Percentiles rank a stretch among this genome's conserved stretches.
These are phyloP conservation scores for Larimichthys crocea DNA, from an alignment of 2,113 vertebrate genomes.

Conservation along the genomic window DNA sequence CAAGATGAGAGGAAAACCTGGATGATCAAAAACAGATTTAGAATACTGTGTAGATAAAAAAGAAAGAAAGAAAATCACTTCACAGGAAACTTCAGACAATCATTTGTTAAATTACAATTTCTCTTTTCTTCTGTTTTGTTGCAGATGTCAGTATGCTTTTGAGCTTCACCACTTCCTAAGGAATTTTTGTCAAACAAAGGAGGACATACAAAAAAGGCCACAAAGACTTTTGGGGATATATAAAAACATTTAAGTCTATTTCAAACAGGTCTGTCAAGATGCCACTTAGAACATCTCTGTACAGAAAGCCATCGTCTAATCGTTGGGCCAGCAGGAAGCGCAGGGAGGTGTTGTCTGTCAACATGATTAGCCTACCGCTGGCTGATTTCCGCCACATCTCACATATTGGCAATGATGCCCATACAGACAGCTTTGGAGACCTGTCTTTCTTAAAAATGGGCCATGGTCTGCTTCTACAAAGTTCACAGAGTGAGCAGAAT, in stretches of 20 bases:
- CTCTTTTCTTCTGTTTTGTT: slow-evolving; percentile 47
- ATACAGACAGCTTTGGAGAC: slow-evolving; percentile 84
- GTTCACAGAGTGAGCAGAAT: slow-evolving; percentile 89
- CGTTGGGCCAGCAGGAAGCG: slow-evolving; percentile 70
- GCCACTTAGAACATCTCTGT: slow-evolving; percentile 75
- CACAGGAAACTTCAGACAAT: not conserved
- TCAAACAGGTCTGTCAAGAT: slow-evolving; percentile 62
- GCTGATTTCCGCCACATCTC: slow-evolving; percentile 85
- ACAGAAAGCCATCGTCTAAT: slow-evolving; percentile 69
- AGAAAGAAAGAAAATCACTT: not conserved
- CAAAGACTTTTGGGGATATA: slow-evolving; percentile 25
- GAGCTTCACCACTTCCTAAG: slow-evolving; percentile 30
- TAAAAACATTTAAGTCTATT: not conserved
- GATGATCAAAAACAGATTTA: slow-evolving; percentile 18
- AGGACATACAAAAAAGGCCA: slow-evolving; percentile 16
- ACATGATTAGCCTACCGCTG: slow-evolving; percentile 86
- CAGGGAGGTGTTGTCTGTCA: slow-evolving; percentile 77
- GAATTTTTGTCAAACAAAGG: slow-evolving; percentile 12
- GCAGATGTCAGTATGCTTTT: slow-evolving; percentile 54
- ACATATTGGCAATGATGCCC: slow-evolving; percentile 77
- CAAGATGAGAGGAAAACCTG: slow-evolving; percentile 11
- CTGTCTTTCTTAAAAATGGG: slow-evolving; percentile 83
- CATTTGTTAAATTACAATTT: slow-evolving; percentile 27
- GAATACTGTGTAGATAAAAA: not conserved
- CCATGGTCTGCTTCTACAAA: slow-evolving; percentile 77